phyloP scores from a whole-genome alignment of 2,113 vertebrate species.

The Gavialis gangeticus region DNA sequence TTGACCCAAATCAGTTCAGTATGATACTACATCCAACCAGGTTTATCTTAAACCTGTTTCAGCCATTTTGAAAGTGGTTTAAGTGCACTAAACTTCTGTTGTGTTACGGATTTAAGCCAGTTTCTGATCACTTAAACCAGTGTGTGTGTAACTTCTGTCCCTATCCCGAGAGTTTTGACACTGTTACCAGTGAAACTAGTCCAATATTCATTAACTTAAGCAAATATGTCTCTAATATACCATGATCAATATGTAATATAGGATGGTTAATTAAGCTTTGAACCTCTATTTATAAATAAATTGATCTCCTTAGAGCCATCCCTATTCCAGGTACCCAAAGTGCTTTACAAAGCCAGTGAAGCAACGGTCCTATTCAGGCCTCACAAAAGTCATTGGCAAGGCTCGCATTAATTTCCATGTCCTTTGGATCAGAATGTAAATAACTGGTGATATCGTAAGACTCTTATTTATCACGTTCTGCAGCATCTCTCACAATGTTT shows the following conservation, averaged over 20 bases:
- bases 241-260: neutral
- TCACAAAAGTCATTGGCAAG: neutral
- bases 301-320: neutral
- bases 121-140: no score
- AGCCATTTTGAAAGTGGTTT: no score
- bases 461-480: neutral
- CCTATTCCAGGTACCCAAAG: neutral
- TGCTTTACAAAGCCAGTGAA: neutral
- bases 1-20: no score
- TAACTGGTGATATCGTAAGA: neutral
- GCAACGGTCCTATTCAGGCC: neutral
- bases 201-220: neutral
- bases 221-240: neutral
- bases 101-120: no score
- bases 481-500: neutral
- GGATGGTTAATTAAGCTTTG: neutral
- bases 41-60: no score
- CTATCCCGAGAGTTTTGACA: neutral
- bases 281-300: neutral
- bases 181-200: neutral
- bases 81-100: no score
- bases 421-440: neutral
- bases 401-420: neutral
- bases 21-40: no score
- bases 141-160: no score